These are phyloP conservation scores for Xestia xanthographa DNA, from an alignment of 2,888 invertebrate species.

Conservation along the genomic window DNA sequence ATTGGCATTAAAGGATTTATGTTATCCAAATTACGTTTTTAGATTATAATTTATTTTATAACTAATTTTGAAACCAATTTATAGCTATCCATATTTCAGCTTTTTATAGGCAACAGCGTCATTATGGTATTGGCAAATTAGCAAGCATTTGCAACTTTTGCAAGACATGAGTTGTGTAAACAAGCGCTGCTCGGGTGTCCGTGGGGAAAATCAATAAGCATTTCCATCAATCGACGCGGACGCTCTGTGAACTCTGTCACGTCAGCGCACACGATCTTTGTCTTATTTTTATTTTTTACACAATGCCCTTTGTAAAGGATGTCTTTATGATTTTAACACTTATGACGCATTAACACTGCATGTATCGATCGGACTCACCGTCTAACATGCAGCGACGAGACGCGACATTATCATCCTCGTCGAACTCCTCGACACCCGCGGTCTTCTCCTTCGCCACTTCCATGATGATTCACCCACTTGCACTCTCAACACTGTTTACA, in stretches of 20 bases:
- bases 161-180: constrained; percentile 45
- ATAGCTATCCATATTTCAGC: neutral
- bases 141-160: constrained; percentile 19
- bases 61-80: constrained; percentile 1
- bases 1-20: constrained; percentile 32
- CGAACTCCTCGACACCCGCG: constrained; percentile 79
- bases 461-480: constrained; percentile 77
- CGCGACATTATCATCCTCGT: constrained; percentile 81
- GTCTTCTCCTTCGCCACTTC: constrained; percentile 82
- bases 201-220: constrained; percentile 66
- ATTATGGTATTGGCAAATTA: constrained; percentile 6
- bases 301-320: constrained; percentile 37
- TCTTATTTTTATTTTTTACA: constrained; percentile 46
- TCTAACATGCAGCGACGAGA: constrained; percentile 88
- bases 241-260: constrained; percentile 38
- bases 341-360: constrained; percentile 43
- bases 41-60: constrained; percentile 3
- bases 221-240: constrained; percentile 59
- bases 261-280: constrained; percentile 69
- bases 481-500: constrained; percentile 75
- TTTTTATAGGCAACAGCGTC: neutral
- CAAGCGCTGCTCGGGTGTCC: constrained; percentile 35
- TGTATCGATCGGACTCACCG: constrained; percentile 79
- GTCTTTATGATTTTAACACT: constrained; percentile 9
- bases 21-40: constrained; percentile 34